These are phyloP conservation scores for Petrocephalus microphthalmus DNA, from an alignment of 2,113 vertebrate genomes.

Conservation along the genomic window DNA sequence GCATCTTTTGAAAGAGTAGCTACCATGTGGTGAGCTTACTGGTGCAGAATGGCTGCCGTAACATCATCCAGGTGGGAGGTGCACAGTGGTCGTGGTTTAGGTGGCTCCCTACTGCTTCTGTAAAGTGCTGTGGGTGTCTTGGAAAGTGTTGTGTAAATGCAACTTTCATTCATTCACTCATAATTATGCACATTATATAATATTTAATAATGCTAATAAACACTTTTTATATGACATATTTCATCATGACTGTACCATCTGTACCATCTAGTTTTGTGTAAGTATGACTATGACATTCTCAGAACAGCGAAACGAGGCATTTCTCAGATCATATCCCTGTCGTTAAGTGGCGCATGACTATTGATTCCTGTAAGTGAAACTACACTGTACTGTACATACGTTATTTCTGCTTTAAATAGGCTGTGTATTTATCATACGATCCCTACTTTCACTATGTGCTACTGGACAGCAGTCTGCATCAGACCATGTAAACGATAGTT, in stretches of 20 bases:
- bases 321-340: neutral
- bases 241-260: neutral
- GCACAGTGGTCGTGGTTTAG: too few relatives aligned
- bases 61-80: too few relatives aligned
- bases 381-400: neutral
- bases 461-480: neutral
- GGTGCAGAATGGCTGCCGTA: too few relatives aligned
- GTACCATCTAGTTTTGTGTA: neutral
- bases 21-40: too few relatives aligned
- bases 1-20: too few relatives aligned
- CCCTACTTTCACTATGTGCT: neutral
- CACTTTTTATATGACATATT: neutral
- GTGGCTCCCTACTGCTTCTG: too few relatives aligned
- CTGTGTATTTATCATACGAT: neutral
- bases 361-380: neutral
- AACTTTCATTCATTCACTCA: too few relatives aligned
- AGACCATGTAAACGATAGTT: neutral
- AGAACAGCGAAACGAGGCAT: neutral
- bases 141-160: too few relatives aligned
- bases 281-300: neutral
- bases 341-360: neutral
- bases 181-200: too few relatives aligned
- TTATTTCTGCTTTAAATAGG: too few relatives aligned
- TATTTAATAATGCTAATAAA: too few relatives aligned
- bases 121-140: too few relatives aligned